Base-by-base conservation (phyloP, 2,888 invertebrate species). In the Volucella inflata region DNA sequence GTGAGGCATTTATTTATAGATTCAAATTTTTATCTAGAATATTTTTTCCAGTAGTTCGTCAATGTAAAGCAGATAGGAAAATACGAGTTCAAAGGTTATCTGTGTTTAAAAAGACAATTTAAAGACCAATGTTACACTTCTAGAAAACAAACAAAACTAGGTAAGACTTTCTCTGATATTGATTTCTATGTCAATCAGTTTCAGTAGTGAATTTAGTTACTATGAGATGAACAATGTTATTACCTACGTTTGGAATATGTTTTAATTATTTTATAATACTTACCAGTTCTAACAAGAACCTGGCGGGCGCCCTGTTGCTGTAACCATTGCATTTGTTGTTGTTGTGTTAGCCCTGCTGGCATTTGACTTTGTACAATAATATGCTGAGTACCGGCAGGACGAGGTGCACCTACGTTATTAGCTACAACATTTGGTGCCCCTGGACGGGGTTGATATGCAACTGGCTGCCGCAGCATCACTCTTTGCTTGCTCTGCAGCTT, bases 281-380 rank as follows among this genome's bases (percentile, higher is more conserved):
- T 65, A 88, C 89, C 89, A 0, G 92, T 89, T 6, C 92, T 89
- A 0, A 94, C 93, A 2, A 95, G 94, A 17, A 95, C 93, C 72
- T 95, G 93, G 9, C 95, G 93, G 0, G 94, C 93, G 0, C 95
- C 93, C 60, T 94, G 94, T 88, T 95, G 95, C 78, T 95, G 95
- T 40, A 95, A 90, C 95, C 95, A 95, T 87, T 95, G 95, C 89
- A 94, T 93, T 92, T 94, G 95, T 87, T 94, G 94, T 72, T 94
- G 94, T 75, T 93, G 94, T 0, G 93, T 94, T 0, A 95, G 92
- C 0, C 95, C 95, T 0, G 94, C 94, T 0, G 95, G 94, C 83
- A 95, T 93, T 87, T 95, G 95, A 79, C 95, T 94, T 51, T 95
- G 93, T 36, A 95, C 95, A 4, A 95, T 95, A 57, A 95, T 95